A percentile compares a stretch with the other conserved stretches of the same genome.
Evolutionary conservation across 1,140 invertebrate genomes (phyloP).

Genomic region (Cotesia glomerata): DNA sequence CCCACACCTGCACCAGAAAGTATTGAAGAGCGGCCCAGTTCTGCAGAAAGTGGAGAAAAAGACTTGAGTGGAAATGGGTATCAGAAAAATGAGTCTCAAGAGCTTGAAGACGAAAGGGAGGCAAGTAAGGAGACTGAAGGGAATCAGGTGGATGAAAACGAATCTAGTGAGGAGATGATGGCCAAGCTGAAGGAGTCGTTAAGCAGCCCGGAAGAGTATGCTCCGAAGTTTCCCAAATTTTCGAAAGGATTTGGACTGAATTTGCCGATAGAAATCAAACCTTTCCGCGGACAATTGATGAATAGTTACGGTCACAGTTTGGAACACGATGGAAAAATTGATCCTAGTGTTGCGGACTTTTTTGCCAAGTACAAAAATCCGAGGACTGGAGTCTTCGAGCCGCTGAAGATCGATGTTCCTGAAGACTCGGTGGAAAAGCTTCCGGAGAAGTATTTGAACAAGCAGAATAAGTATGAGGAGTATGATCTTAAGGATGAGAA

Average conservation of each 20-base stretch:
- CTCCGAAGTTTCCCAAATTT: background rate
- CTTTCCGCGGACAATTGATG: constrained; percentile 27
- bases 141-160: background rate
- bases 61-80: constrained; percentile 7
- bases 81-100: background rate
- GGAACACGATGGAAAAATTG: constrained; percentile 37
- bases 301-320: constrained; percentile 46
- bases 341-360: constrained; percentile 47
- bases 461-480: constrained; percentile 37
- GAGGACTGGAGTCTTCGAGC: constrained; percentile 38
- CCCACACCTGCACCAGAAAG: background rate
- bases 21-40: constrained; percentile 30
- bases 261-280: constrained; percentile 31
- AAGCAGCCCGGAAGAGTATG: background rate
- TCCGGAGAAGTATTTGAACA: background rate
- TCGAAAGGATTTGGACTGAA: constrained; percentile 1
- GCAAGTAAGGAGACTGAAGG: background rate
- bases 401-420: constrained; percentile 15
- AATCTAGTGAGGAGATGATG: background rate
- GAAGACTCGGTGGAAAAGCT: constrained; percentile 8
- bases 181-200: constrained; percentile 6
- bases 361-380: constrained; percentile 44
- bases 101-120: background rate
- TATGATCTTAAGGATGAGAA: constrained; percentile 28
- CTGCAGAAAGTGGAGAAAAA: constrained; percentile 20